Conservation (phyloP, 2,113 vertebrate genomes). For the Aviceda subcristata region DNA sequence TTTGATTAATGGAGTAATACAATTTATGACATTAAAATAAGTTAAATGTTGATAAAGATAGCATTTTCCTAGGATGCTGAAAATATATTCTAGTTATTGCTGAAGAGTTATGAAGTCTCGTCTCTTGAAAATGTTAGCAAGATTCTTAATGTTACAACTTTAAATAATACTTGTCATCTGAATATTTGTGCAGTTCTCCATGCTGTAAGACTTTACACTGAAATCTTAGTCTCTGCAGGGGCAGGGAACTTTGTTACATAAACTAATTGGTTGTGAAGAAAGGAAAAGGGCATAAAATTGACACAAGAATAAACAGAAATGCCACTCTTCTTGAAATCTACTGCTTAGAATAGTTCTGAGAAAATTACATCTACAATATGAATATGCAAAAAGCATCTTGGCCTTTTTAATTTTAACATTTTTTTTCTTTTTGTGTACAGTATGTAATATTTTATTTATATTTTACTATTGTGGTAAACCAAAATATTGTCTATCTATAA, state of each 20-base stretch:
- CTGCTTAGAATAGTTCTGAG: background rate
- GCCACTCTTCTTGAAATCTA: background rate
- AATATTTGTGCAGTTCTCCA: background rate
- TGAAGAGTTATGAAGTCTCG: background rate
- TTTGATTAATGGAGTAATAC: conserved; percentile 25
- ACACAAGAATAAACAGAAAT: background rate
- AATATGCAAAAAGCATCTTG: background rate
- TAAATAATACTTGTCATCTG: background rate
- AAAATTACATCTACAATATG: background rate
- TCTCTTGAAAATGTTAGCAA: background rate
- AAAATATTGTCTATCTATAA: background rate
- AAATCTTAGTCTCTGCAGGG: background rate
- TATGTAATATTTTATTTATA: background rate
- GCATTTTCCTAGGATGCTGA: background rate
- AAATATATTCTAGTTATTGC: background rate
- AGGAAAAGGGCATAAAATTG: background rate
- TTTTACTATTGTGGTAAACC: background rate
- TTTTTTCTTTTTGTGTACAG: background rate
- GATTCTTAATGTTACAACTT: background rate
- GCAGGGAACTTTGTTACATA: background rate
- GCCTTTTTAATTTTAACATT: background rate
- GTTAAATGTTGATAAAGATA: conserved; percentile 1
- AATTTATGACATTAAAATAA: background rate
- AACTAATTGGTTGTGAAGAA: background rate
- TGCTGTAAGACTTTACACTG: background rate